Conservation (phyloP, 37 sponge, comb jelly and placozoan genomes). For the Eunapius fragilis region DNA sequence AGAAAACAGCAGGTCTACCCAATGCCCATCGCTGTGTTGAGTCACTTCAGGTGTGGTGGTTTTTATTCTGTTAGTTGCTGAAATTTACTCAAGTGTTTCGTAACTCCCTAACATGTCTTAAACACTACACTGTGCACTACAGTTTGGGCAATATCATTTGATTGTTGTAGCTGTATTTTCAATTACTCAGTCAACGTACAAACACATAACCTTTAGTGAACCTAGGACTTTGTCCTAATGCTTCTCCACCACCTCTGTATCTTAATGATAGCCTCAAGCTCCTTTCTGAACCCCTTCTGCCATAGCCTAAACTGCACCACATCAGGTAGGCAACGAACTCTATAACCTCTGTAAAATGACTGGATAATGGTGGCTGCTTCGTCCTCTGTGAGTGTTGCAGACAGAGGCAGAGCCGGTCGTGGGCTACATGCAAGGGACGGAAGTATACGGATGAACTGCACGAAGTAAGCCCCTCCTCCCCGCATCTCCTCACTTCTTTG, state of each 20-base stretch:
- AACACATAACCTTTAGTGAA: background rate
- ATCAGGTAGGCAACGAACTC: slow-evolving; percentile 16
- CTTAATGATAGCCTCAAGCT: slow-evolving; percentile 47
- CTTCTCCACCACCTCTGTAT: slow-evolving; percentile 75
- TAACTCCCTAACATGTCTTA: too few relatives aligned
- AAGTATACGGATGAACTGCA: too few relatives aligned
- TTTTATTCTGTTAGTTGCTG: too few relatives aligned
- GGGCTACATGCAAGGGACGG: too few relatives aligned
- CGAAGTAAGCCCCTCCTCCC: background rate
- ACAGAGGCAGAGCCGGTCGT: slow-evolving; percentile 80
- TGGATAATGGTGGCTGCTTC: slow-evolving; percentile 89
- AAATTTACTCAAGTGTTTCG: too few relatives aligned
- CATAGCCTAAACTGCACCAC: slow-evolving; percentile 52
- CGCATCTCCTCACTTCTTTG: slow-evolving; percentile 40
- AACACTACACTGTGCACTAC: too few relatives aligned
- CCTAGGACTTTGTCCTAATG: background rate
- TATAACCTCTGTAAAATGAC: slow-evolving; percentile 75
- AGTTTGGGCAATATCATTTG: too few relatives aligned
- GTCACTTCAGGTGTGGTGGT: too few relatives aligned
- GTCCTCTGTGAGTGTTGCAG: slow-evolving; percentile 82
- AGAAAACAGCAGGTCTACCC: too few relatives aligned
- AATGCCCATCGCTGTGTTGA: too few relatives aligned
- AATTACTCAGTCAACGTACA: too few relatives aligned
- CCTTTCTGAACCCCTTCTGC: slow-evolving; percentile 57
- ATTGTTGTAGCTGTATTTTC: too few relatives aligned